Conservation (phyloP, 2,797 vertebrate genomes). For the Pipistrellus nathusii region DNA sequence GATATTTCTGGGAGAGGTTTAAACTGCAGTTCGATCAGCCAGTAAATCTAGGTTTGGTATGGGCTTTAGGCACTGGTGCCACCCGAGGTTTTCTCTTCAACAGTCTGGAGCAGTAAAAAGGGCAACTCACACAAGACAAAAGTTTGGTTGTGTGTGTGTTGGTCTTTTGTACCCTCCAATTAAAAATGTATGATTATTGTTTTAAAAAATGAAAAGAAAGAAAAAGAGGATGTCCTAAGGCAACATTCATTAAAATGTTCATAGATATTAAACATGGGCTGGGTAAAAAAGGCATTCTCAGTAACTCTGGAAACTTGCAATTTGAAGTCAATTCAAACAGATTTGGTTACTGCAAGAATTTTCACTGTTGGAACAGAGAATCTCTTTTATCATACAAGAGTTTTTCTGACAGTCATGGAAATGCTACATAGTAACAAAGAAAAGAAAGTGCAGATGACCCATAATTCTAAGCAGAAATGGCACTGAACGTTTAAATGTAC, state of each 20-base stretch:
- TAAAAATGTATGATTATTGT: neutral
- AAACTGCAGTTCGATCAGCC: neutral
- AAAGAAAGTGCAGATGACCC: neutral
- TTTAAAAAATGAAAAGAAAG: neutral
- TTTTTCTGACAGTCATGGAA: neutral
- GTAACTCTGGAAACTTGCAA: conserved; percentile 3
- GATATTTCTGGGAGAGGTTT: neutral
- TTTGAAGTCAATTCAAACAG: neutral
- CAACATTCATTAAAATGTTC: neutral
- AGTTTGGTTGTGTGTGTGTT: neutral
- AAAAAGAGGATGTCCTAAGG: neutral
- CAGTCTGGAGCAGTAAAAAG: neutral
- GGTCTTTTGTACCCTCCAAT: neutral
- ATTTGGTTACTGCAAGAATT: neutral
- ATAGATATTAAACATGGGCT: neutral
- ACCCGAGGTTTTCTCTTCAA: neutral
- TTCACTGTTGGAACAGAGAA: neutral
- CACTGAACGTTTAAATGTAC: neutral
- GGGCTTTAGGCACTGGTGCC: neutral
- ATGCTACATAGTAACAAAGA: neutral
- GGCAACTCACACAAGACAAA: neutral
- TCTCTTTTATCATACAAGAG: neutral
- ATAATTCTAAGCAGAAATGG: too few relatives aligned
- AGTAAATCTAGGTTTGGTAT: neutral
- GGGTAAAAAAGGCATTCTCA: neutral